Evolutionary conservation across 2,888 invertebrate species (phyloP).

Genomic region (Synanthedon andrenaeformis): DNA sequence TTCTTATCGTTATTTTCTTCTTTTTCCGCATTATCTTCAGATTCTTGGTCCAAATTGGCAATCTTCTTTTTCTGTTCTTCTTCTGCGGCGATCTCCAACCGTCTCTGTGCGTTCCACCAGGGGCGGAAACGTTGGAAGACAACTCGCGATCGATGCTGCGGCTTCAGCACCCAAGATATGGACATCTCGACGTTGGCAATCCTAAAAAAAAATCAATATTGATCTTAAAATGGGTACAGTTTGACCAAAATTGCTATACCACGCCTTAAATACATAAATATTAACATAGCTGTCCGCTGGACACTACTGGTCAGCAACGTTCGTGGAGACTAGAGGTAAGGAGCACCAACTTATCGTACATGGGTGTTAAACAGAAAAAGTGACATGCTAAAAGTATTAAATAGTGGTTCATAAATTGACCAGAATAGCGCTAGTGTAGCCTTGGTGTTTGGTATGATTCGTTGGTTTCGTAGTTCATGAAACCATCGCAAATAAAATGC

Average conservation of each 20-base stretch:
- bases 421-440: too few relatives aligned
- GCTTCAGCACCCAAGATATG: conserved; percentile 62
- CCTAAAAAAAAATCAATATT: conserved; percentile 30
- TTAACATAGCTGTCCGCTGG: too few relatives aligned
- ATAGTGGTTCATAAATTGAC: too few relatives aligned
- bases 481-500: too few relatives aligned
- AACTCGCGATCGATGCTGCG: conserved; percentile 56
- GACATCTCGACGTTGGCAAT: conserved; percentile 60
- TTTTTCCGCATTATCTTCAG: conserved; percentile 3
- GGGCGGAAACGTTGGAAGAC: conserved; percentile 66
- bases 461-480: too few relatives aligned
- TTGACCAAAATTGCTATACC: not conserved
- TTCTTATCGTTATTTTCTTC: conserved; percentile 4
- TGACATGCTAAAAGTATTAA: too few relatives aligned
- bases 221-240: not conserved
- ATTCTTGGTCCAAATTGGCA: conserved; percentile 2
- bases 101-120: conserved; percentile 52
- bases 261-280: too few relatives aligned
- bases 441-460: too few relatives aligned
- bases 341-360: too few relatives aligned
- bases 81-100: conserved; percentile 36
- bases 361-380: too few relatives aligned
- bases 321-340: too few relatives aligned
- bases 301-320: too few relatives aligned
- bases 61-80: conserved; percentile 18